These are phyloP conservation scores for Euphydryas editha DNA, from an alignment of 2,888 invertebrate genomes.

Conservation along the genomic window DNA sequence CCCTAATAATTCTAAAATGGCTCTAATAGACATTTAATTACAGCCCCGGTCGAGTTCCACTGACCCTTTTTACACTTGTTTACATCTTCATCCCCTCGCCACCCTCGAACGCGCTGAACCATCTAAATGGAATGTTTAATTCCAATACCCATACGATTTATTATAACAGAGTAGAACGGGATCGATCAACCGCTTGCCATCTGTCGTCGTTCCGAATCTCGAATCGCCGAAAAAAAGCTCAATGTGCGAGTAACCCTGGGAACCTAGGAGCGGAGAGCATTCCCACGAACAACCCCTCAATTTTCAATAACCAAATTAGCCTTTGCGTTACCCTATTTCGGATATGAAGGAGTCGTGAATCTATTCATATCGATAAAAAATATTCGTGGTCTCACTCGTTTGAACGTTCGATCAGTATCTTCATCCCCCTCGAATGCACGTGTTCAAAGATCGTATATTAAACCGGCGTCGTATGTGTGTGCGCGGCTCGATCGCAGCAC, in stretches of 20 bases:
- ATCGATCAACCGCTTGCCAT: constrained; percentile 80
- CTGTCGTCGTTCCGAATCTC: constrained; percentile 82
- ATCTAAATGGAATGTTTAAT: constrained; percentile 83
- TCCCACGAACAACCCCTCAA: constrained; percentile 87
- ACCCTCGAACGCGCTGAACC: constrained; percentile 70
- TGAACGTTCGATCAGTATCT: constrained; percentile 55
- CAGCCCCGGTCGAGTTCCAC: constrained; percentile 69
- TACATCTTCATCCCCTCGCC: constrained; percentile 79
- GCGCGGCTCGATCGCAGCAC: constrained; percentile 69
- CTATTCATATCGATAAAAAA: constrained; percentile 81
- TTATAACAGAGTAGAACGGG: constrained; percentile 79
- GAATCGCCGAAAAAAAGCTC: constrained; percentile 78
- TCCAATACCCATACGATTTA: constrained; percentile 81
- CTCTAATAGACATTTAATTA: constrained; percentile 82
- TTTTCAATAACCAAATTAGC: constrained; percentile 85
- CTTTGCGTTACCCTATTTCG: constrained; percentile 85
- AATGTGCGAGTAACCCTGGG: constrained; percentile 85
- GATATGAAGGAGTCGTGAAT: constrained; percentile 83
- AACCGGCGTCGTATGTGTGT: constrained; percentile 68
- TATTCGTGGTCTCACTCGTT: constrained; percentile 64
- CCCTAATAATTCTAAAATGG: constrained; percentile 76
- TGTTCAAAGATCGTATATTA: constrained; percentile 80
- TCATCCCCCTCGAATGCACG: constrained; percentile 83
- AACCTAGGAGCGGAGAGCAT: constrained; percentile 85
- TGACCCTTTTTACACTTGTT: constrained; percentile 84